Evolutionary conservation across 30 jellyfish, hydroid and myxozoan genomes (phyloP), one percentile per base, ranked within the genome.

Genomic region (Calvadosia cruxmelitensis): DNA sequence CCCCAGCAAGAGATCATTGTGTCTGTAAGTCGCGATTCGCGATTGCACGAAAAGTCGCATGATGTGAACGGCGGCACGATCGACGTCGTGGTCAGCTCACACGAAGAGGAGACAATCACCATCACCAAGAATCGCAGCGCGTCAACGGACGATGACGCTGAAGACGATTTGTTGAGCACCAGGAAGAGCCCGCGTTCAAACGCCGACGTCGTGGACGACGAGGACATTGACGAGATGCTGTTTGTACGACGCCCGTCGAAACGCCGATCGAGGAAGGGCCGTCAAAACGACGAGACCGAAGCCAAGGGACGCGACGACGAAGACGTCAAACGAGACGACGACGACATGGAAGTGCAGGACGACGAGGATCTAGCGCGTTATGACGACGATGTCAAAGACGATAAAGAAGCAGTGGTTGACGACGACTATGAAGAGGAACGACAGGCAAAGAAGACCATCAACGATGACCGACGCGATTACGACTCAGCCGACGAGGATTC

Each of bases 401-500:
- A 42, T 42, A 42, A 42, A 42, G 57, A 42, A 5, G 57, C 10
- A 5, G 15, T 10, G 15, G 57, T 42, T 42, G 57, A 42, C 20
- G 15, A 20, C 15, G 10, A 42, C 20, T 5, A 20, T 42, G 57
- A 42, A 5, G 57, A 42, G 57, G 57, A 42, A 5, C 15, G 20
- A 5, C 10, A 5, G 10, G 57, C 15, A 5, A 20, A 42, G 31
- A 70, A 30, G 10, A 72, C 27, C 3, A 48, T 33, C 57, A 63
- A 53, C 16, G 78, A 69, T 15, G 80, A 64, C 50, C 25, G 30
- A 0, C 0, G 27, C 29, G 68, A 69, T 16, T 51, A 68, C 0
- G 79, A 16, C n/a, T 64, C 16, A 48, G 74, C 34, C 29, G 76
- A 76, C 29, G 86, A 84, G 15, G 71, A 34, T n/a, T 28, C 28